phyloP scores from a whole-genome alignment of 1,140 invertebrate genomes.

The Drosophila kohkoa region DNA sequence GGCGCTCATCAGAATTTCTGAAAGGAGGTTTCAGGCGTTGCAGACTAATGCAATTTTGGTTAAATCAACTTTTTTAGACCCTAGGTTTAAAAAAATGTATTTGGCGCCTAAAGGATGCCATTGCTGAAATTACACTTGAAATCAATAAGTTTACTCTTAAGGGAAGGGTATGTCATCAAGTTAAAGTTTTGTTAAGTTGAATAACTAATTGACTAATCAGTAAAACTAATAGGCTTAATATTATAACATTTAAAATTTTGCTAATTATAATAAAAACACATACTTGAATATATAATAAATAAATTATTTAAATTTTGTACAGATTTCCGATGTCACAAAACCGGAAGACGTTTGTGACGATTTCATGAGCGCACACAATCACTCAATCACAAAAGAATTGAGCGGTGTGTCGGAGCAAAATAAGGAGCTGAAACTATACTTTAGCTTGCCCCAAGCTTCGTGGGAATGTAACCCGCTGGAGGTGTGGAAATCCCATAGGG shows the following conservation, averaged over 20 bases:
- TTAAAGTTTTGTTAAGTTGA: background rate
- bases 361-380: background rate
- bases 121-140: background rate
- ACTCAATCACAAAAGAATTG: background rate
- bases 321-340: background rate
- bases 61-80: background rate
- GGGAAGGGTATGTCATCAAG: background rate
- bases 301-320: constrained; percentile 2
- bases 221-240: background rate
- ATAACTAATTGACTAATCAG: background rate
- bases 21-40: background rate
- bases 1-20: background rate
- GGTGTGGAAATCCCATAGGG: too few species aligned
- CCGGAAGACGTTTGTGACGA: background rate
- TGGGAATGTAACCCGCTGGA: too few species aligned
- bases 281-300: background rate
- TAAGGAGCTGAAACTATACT: background rate
- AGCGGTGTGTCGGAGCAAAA: background rate
- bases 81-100: constrained; percentile 6
- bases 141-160: too few species aligned
- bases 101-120: background rate
- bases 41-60: background rate
- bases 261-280: background rate
- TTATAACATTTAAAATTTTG: too few species aligned
- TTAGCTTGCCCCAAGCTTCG: too few species aligned